Evolutionary conservation across 2,888 invertebrate species (phyloP).

Genomic region (Sminthurides aquaticus): DNA sequence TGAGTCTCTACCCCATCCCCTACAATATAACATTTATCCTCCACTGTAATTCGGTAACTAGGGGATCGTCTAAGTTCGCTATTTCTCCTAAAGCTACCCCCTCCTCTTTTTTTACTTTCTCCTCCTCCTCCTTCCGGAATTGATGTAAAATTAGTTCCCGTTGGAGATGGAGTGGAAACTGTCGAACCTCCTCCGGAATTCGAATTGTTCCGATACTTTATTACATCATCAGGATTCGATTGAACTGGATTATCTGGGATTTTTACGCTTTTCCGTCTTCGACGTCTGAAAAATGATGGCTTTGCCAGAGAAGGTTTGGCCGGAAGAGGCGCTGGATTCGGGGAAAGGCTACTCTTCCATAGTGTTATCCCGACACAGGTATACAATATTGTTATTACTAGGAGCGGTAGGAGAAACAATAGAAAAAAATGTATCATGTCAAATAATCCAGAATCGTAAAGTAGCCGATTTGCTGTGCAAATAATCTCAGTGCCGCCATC

Average conservation of each 20-base stretch:
- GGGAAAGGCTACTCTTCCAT: conserved; percentile 55
- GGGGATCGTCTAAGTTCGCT: background rate
- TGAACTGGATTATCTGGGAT: background rate
- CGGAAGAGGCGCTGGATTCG: conserved; percentile 24
- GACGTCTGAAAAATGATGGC: background rate
- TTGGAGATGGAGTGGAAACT: background rate
- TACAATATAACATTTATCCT: conserved; percentile 3
- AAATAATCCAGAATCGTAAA: conserved; percentile 68
- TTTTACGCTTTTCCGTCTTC: background rate
- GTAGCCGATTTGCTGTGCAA: conserved; percentile 65
- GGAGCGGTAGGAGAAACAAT: conserved; percentile 71
- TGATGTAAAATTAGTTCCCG: background rate
- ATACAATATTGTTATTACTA: conserved; percentile 69
- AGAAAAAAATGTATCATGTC: conserved; percentile 75
- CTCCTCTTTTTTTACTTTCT: background rate
- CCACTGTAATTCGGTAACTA: background rate
- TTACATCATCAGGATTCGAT: background rate
- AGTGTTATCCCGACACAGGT: conserved; percentile 74
- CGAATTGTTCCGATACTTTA: background rate
- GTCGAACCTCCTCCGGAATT: background rate
- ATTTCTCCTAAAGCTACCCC: background rate
- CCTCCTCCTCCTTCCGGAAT: background rate
- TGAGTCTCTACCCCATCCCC: background rate
- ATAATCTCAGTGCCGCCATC: conserved; percentile 56
- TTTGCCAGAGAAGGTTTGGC: background rate